A percentile compares a stretch with the other conserved stretches of the same genome.
Conservation (phyloP, 2,113 vertebrate species). For the Chionis minor region DNA sequence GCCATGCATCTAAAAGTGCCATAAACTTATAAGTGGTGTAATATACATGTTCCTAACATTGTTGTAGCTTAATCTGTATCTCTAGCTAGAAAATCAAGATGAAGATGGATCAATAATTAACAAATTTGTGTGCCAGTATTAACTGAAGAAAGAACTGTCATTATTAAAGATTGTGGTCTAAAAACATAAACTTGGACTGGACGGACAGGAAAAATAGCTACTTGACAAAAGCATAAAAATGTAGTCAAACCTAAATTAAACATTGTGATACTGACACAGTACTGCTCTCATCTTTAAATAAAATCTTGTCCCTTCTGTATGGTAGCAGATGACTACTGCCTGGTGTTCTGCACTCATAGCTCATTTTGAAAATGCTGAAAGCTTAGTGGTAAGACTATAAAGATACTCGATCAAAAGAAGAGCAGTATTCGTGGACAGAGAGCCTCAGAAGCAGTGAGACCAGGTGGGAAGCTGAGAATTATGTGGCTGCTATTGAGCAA, state of each 20-base stretch:
- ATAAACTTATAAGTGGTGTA: not conserved
- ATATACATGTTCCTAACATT: not conserved
- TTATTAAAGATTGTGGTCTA: not conserved
- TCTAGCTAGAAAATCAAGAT: not conserved
- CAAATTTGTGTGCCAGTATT: not conserved
- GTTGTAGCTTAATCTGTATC: not conserved
- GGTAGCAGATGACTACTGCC: not conserved
- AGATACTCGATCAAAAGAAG: not conserved
- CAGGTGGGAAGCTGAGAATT: not conserved
- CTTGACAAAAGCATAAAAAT: not conserved
- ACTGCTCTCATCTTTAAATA: not conserved
- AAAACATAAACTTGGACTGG: not conserved
- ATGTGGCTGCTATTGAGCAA: not conserved
- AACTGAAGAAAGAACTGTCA: not conserved
- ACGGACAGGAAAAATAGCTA: not conserved
- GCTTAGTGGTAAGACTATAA: not conserved
- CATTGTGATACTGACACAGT: not conserved
- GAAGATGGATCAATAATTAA: not conserved
- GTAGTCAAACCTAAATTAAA: not conserved
- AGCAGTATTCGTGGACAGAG: not conserved
- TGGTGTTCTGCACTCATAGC: not conserved
- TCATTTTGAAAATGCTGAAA: not conserved
- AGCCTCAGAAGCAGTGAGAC: not conserved
- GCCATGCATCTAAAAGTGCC: not conserved
- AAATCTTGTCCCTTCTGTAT: not conserved